A percentile compares a stretch with the other conserved stretches of the same genome.
These are phyloP conservation scores for Exephanes ischioxanthus DNA, from an alignment of 2,888 invertebrate genomes.

Conservation along the genomic window DNA sequence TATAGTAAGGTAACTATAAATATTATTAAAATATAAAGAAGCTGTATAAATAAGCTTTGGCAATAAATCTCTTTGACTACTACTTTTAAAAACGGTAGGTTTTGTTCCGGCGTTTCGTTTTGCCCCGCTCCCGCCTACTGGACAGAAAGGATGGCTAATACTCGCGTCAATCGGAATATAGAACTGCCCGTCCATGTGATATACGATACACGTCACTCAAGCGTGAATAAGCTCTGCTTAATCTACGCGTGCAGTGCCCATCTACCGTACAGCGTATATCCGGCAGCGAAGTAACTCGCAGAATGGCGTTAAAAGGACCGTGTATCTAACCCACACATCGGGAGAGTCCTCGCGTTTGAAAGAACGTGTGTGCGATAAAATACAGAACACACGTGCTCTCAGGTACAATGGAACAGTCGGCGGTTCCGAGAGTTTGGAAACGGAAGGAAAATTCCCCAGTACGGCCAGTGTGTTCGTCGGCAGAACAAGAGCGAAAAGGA, in stretches of 20 bases:
- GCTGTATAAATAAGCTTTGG: too few relatives aligned
- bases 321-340: constrained; percentile 19
- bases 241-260: constrained; percentile 39
- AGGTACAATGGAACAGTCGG: constrained; percentile 24
- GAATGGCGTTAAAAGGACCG: constrained; percentile 52
- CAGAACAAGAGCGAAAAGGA: constrained; percentile 28
- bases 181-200: constrained; percentile 19
- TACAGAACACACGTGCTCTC: constrained; percentile 57
- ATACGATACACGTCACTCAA: constrained; percentile 13
- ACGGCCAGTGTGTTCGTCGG: constrained; percentile 28
- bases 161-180: constrained; percentile 37
- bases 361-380: constrained; percentile 51
- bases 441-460: constrained; percentile 25
- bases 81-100: too few relatives aligned
- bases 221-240: constrained; percentile 53
- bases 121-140: too few relatives aligned
- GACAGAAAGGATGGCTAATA: not conserved
- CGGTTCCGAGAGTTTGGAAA: constrained; percentile 29
- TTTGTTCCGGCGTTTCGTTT: too few relatives aligned
- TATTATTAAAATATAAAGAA: too few relatives aligned
- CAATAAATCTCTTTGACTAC: too few relatives aligned
- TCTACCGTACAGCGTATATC: constrained; percentile 9
- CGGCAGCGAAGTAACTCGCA: constrained; percentile 37
- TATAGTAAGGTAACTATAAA: too few relatives aligned
- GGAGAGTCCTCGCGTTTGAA: constrained; percentile 50